A percentile compares a stretch with the other conserved stretches of the same genome.
These are phyloP conservation scores for Bubo scandiacus DNA, from an alignment of 2,113 vertebrate genomes.

Conservation along the genomic window DNA sequence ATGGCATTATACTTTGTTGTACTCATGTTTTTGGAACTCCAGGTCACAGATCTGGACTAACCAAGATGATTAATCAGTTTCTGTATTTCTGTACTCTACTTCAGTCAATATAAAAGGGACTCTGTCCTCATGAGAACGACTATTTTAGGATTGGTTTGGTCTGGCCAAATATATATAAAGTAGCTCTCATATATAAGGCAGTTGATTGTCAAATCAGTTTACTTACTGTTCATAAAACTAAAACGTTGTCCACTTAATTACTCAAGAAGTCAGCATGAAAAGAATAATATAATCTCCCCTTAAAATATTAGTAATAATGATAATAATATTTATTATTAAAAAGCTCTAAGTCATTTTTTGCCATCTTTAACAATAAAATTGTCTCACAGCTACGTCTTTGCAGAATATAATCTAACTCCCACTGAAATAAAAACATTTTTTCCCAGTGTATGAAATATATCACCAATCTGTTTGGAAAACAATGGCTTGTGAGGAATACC, in stretches of 20 bases:
- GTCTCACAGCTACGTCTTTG: not conserved
- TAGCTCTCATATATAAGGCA: not conserved
- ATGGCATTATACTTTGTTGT: not conserved
- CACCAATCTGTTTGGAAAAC: not conserved
- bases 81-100: not conserved
- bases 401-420: not conserved
- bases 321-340: not conserved
- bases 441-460: not conserved
- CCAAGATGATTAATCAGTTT: not conserved
- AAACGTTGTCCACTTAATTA: not conserved
- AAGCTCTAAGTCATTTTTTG: not conserved
- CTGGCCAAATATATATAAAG: not conserved
- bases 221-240: not conserved
- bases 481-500: not conserved
- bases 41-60: not conserved
- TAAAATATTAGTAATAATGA: not conserved
- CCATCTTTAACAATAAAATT: not conserved
- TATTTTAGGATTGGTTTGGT: not conserved
- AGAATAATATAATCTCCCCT: not conserved
- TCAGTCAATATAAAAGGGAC: not conserved
- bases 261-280: not conserved
- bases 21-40: not conserved
- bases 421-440: not conserved
- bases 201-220: not conserved
- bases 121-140: not conserved